Evolutionary conservation across 2,113 vertebrate species (phyloP).

Genomic region (Helogale parvula): DNA sequence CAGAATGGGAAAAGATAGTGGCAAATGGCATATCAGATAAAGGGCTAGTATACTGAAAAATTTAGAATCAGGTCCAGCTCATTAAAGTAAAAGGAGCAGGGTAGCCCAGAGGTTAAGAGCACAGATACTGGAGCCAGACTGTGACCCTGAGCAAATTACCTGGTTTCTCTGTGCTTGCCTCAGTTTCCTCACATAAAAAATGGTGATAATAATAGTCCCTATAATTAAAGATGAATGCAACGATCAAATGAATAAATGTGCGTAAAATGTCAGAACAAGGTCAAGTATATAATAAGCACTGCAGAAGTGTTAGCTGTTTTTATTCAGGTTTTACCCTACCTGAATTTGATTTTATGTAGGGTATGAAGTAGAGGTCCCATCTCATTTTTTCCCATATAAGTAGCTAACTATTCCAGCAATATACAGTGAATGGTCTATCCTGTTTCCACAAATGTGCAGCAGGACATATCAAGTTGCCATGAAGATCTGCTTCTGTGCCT

Average conservation of each 20-base stretch:
- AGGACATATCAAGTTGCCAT: neutral
- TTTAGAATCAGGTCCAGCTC: neutral
- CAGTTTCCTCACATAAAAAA: conserved; percentile 16
- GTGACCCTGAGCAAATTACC: neutral
- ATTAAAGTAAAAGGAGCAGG: neutral
- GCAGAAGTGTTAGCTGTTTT: neutral
- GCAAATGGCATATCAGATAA: too few species aligned
- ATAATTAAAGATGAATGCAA: neutral
- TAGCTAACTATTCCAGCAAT: neutral
- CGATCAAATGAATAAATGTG: neutral
- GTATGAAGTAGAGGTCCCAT: neutral
- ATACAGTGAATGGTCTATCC: neutral
- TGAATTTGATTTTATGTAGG: neutral
- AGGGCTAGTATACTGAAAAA: neutral
- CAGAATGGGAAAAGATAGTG: too few species aligned
- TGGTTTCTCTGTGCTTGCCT: neutral
- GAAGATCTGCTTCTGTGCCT: neutral
- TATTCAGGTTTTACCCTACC: neutral
- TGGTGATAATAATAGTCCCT: neutral
- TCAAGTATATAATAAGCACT: neutral
- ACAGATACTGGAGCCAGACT: neutral
- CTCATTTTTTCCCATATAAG: neutral
- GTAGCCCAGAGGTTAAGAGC: neutral
- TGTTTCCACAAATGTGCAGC: neutral
- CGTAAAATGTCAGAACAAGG: neutral